Percentiles rank a stretch among this genome's conserved stretches.
Evolutionary conservation across 2,113 vertebrate species (phyloP).

Genomic region (Rhinopomastus cyanomelas): DNA sequence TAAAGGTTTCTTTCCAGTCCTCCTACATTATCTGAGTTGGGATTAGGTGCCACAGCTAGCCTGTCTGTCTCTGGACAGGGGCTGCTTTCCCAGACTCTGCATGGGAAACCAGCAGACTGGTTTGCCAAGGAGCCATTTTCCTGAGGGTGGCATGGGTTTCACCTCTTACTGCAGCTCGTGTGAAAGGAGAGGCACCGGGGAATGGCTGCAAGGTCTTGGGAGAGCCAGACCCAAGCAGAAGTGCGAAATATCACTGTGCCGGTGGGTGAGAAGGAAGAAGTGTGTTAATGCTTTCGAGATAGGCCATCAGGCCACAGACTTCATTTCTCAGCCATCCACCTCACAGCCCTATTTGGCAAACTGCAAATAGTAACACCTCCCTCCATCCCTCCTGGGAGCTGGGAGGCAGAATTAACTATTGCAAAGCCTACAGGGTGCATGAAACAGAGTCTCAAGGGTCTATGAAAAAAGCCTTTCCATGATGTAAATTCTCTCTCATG

Average conservation of each 20-base stretch:
- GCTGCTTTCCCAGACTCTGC: accelerated
- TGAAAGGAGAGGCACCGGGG: constrained; percentile 5
- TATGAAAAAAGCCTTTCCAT: neutral
- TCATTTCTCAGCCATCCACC: constrained; percentile 48
- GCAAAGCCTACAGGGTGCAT: neutral
- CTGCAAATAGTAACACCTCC: constrained; percentile 53
- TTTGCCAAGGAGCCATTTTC: neutral
- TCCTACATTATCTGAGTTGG: neutral
- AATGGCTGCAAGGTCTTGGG: neutral
- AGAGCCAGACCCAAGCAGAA: constrained; percentile 27
- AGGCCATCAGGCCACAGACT: constrained; percentile 1
- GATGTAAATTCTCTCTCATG: neutral
- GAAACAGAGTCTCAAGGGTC: neutral
- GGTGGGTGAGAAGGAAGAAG: constrained; percentile 23
- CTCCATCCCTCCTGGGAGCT: neutral
- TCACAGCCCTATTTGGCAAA: constrained; percentile 1
- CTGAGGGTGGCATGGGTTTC: neutral
- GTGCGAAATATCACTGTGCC: constrained; percentile 42
- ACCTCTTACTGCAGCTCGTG: neutral
- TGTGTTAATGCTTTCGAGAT: constrained; percentile 46
- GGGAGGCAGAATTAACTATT: constrained; percentile 16
- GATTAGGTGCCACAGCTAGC: neutral
- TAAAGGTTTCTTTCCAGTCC: neutral
- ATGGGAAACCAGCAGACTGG: neutral
- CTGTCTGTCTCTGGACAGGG: neutral